Evolutionary conservation across 2,113 vertebrate species (phyloP).

Genomic region (Xiphorhynchus elegans): DNA sequence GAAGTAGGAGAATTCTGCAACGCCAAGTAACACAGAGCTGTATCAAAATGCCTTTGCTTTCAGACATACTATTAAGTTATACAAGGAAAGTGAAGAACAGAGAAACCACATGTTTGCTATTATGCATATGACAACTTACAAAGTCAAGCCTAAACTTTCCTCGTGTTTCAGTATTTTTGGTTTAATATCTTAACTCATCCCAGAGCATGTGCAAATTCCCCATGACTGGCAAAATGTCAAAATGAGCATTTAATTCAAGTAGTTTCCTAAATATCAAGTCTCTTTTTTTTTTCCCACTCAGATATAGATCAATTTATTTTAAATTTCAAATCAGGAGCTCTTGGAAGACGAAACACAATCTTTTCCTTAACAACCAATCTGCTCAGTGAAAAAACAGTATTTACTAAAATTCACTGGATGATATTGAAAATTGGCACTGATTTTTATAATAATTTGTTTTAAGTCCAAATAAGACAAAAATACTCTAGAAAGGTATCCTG

Average conservation of each 20-base stretch:
- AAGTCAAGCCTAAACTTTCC: slow-evolving; percentile 40
- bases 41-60: slow-evolving; percentile 66
- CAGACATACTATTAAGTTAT: slow-evolving; percentile 64
- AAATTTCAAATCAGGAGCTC: slow-evolving; percentile 46
- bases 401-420: slow-evolving; percentile 5
- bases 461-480: slow-evolving; percentile 1
- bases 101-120: slow-evolving; percentile 64
- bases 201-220: slow-evolving; percentile 40
- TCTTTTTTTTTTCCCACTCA: background rate
- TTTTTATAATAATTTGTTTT: slow-evolving; percentile 21
- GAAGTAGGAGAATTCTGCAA: slow-evolving; percentile 69
- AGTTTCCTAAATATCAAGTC: background rate
- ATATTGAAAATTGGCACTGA: slow-evolving; percentile 10
- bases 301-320: slow-evolving; percentile 56
- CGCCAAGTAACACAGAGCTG: slow-evolving; percentile 59
- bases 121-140: slow-evolving; percentile 45
- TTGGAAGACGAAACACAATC: slow-evolving; percentile 43
- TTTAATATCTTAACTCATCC: slow-evolving; percentile 41
- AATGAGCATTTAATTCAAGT: slow-evolving; percentile 66
- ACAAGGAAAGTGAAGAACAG: slow-evolving; percentile 51
- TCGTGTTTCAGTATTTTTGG: slow-evolving; percentile 14
- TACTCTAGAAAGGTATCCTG: background rate
- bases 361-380: slow-evolving; percentile 48
- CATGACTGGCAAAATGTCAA: slow-evolving; percentile 54
- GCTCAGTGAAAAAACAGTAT: slow-evolving; percentile 15